A percentile compares a stretch with the other conserved stretches of the same genome.
phyloP scores from a whole-genome alignment of 2,113 vertebrate species.

The Podiceps cristatus region DNA sequence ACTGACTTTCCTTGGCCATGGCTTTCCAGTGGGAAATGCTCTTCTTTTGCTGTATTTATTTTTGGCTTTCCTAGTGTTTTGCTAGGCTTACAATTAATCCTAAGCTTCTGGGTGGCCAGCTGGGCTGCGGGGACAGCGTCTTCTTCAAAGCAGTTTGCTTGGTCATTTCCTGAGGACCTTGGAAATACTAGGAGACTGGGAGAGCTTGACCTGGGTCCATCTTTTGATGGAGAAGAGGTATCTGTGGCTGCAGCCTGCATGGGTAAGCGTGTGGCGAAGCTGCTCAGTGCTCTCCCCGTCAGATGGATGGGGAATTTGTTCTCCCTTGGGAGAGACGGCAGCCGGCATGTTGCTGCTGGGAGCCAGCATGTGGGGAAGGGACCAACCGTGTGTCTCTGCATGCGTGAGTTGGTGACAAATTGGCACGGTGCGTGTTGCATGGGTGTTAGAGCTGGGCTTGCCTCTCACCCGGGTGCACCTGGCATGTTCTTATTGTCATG shows the following conservation, averaged over 20 bases:
- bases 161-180: neutral
- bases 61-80: constrained; percentile 31
- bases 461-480: neutral
- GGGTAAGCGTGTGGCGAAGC: neutral
- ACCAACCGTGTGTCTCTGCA: accelerated
- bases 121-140: neutral
- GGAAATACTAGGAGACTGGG: neutral
- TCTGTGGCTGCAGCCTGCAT: neutral
- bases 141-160: neutral
- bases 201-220: neutral
- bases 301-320: neutral
- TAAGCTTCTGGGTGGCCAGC: neutral
- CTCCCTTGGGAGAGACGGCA: neutral
- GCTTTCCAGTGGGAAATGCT: constrained; percentile 9
- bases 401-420: neutral
- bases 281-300: neutral
- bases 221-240: neutral
- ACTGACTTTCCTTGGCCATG: neutral
- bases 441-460: neutral
- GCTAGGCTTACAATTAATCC: constrained; percentile 12
- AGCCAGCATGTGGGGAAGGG: accelerated
- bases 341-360: neutral
- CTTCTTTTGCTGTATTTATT: neutral
- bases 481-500: neutral
- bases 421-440: accelerated